Evolutionary conservation across 2,797 vertebrate species (phyloP).

Genomic region (Gallinago stenura): DNA sequence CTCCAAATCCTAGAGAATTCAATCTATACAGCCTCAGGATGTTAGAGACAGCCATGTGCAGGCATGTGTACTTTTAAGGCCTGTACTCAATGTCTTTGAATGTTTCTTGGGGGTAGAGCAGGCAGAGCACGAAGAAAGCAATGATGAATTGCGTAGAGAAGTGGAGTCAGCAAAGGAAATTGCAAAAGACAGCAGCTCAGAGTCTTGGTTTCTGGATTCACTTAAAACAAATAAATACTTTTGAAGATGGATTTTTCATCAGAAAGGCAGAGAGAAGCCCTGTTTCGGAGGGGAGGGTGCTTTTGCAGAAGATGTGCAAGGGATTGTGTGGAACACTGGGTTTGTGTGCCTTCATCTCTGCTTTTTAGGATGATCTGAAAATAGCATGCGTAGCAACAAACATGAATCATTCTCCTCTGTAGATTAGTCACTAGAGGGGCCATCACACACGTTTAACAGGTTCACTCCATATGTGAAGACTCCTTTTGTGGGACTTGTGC

Average conservation of each 20-base stretch:
- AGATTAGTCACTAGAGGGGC: background rate
- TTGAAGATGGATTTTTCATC: constrained; percentile 4
- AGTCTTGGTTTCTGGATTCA: constrained; percentile 32
- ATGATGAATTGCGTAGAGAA: constrained; percentile 20
- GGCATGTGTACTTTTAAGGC: background rate
- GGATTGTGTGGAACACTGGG: background rate
- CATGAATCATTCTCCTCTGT: background rate
- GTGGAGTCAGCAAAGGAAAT: constrained; percentile 44
- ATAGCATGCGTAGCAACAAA: fast-evolving
- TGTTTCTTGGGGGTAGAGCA: constrained; percentile 10
- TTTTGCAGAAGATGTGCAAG: background rate
- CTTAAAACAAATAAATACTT: constrained; percentile 43
- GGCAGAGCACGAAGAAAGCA: background rate
- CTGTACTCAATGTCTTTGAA: background rate
- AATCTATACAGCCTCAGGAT: constrained; percentile 11
- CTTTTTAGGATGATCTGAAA: background rate
- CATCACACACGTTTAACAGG: background rate
- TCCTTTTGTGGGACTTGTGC: background rate
- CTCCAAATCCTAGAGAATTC: constrained; percentile 14
- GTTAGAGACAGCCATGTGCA: background rate
- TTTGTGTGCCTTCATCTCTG: background rate
- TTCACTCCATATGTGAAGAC: background rate
- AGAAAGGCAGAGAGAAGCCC: background rate
- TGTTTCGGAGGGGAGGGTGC: background rate
- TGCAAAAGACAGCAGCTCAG: constrained; percentile 13